Evolutionary conservation across 2,888 invertebrate species (phyloP).

Genomic region (Kuschelorhynchus macadamiae): DNA sequence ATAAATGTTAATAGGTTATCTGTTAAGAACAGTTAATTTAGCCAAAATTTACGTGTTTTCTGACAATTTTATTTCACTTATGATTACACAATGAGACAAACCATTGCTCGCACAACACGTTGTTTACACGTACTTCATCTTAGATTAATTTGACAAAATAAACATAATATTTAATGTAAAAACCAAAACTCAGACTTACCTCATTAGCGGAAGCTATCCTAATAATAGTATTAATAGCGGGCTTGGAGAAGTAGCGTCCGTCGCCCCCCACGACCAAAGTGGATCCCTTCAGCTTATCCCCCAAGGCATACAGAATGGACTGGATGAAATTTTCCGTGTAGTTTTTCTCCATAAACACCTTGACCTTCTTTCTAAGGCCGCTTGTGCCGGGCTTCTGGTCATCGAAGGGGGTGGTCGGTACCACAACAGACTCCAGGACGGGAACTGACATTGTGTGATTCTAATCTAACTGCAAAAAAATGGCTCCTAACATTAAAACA

Average conservation of each 20-base stretch:
- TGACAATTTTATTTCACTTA: too few species aligned
- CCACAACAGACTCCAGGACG: slow-evolving; percentile 71
- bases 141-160: too few species aligned
- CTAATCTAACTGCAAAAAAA: neutral
- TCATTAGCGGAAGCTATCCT: slow-evolving; percentile 95
- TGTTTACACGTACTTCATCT: too few species aligned
- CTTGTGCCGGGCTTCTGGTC: slow-evolving; percentile 99
- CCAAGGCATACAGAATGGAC: slow-evolving; percentile 89
- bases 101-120: too few species aligned
- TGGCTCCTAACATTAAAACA: too few species aligned
- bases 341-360: slow-evolving; percentile 87
- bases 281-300: slow-evolving; percentile 76
- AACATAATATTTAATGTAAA: too few species aligned
- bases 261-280: slow-evolving; percentile 97
- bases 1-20: too few species aligned
- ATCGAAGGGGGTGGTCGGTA: slow-evolving; percentile 84
- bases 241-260: slow-evolving; percentile 91
- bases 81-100: too few species aligned
- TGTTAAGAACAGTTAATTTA: too few species aligned
- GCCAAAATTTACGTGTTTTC: too few species aligned
- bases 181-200: too few species aligned
- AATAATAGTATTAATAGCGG: slow-evolving; percentile 91
- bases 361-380: slow-evolving; percentile 91
- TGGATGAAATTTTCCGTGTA: slow-evolving; percentile 99
- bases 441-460: slow-evolving; percentile 62